Evolutionary conservation across 2,888 invertebrate species (phyloP).

Genomic region (Eristalis intricaria): DNA sequence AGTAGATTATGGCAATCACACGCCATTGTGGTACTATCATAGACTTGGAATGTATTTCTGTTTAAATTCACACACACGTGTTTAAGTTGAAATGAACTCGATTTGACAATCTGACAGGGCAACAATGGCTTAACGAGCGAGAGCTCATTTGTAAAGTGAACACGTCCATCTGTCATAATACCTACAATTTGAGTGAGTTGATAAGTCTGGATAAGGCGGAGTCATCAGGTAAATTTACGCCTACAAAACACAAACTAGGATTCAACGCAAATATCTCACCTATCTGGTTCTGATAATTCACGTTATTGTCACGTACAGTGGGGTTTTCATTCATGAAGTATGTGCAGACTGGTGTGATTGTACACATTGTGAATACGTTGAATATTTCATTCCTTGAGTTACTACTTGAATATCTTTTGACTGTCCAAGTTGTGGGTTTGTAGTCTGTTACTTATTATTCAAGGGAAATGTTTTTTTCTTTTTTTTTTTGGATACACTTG

Average conservation of each 20-base stretch:
- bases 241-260: not conserved
- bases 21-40: not conserved
- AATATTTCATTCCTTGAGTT: not conserved
- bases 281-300: not conserved
- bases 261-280: not conserved
- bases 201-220: not conserved
- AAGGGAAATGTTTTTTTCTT: too few relatives aligned
- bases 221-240: not conserved
- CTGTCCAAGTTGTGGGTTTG: not conserved
- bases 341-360: not conserved
- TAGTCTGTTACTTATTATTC: too few relatives aligned
- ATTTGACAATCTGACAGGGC: not conserved
- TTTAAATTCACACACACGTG: not conserved
- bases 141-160: not conserved
- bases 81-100: not conserved
- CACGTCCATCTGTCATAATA: not conserved
- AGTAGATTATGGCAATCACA: not conserved
- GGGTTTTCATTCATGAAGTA: not conserved
- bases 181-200: not conserved
- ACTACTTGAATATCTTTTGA: not conserved
- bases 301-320: not conserved
- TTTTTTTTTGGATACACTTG: too few relatives aligned
- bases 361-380: not conserved
- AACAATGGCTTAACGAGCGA: slow-evolving; percentile 1
- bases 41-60: not conserved